Base-by-base conservation (phyloP, 2,797 vertebrate species). In the Orestias chungarensis region DNA sequence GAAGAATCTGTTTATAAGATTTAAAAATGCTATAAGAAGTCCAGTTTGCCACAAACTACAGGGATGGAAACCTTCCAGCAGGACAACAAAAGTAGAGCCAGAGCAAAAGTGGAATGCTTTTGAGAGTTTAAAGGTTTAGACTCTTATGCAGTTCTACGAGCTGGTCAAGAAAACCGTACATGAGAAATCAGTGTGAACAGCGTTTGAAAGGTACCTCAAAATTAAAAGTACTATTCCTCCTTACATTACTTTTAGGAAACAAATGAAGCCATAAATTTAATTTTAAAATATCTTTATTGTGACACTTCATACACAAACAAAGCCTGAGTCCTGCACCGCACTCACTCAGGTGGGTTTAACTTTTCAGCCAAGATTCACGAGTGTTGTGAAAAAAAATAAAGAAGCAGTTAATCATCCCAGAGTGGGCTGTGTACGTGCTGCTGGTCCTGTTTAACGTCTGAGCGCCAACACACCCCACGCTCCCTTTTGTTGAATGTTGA, bases 241-340 rank as follows among this genome's bases (percentile, higher is more conserved):
- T n/a, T 7, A 38, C 5, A 29, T 29, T 43, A 10, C 3, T 57
- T 57, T 69, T 31, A 8, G 42, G 71, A 81, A 73, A 78, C 17
- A 82, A 71, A 84, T 17, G 70, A 82, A 81, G 68, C 72, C 69
- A 68, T n/a, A 40, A 52, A 42, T 72, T 23, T 83, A 42, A 74
- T 86, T 75, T 57, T 83, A 88, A 89, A 88, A 91, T 82, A 73
- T 76, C 72, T 92, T 89, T 86, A 90, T 90, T 89, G 68, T 79
- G 69, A 78, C 46, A 86, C 76, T 55, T 6, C 64, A 74, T 66
- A 84, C 35, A 82, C 64, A 78, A 82, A 90, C 69, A 81, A 15
- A 80, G 55, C 81, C 76, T 73, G 76, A 69, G 77, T 70, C 66
- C 72, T 64, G 46, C 75, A 69, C 79, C 68, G 61, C 75, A 80